These are phyloP conservation scores for Battus philenor DNA, from an alignment of 1,140 invertebrate species.

Conservation along the genomic window DNA sequence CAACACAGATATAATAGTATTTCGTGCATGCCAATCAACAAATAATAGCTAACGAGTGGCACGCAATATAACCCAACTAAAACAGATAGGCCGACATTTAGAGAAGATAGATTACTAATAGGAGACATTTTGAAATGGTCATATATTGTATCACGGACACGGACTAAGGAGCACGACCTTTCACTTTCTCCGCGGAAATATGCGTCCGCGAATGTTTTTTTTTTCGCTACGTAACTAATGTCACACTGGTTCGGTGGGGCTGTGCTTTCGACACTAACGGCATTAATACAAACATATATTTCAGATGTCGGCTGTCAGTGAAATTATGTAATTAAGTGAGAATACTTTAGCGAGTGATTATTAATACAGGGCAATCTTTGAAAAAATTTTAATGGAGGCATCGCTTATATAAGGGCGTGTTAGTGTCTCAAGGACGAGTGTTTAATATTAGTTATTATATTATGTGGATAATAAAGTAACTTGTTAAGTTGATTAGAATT, in stretches of 20 bases:
- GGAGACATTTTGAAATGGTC: conserved; percentile 10
- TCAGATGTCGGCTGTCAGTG: not conserved
- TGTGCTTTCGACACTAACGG: not conserved
- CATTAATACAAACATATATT: conserved; percentile 1
- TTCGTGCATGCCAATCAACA: conserved; percentile 17
- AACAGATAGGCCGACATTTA: not conserved
- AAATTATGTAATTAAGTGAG: not conserved
- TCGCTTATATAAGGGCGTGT: too few species aligned
- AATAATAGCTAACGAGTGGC: conserved; percentile 14
- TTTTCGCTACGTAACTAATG: conserved; percentile 11
- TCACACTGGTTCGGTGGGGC: not conserved
- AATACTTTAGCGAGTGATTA: too few species aligned
- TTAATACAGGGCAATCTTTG: too few species aligned
- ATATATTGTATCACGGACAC: conserved; percentile 17
- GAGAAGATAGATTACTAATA: not conserved
- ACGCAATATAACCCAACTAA: conserved; percentile 9
- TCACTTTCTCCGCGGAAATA: conserved; percentile 33
- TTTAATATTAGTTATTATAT: too few species aligned
- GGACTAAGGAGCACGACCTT: conserved; percentile 26
- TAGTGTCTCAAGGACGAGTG: too few species aligned
- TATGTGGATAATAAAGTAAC: too few species aligned
- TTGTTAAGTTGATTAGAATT: too few species aligned
- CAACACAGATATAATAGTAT: conserved; percentile 15
- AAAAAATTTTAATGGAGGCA: too few species aligned
- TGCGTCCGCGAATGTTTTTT: conserved; percentile 15